phyloP scores from a whole-genome alignment of 2,113 vertebrate genomes.

The Perognathus longimembris region DNA sequence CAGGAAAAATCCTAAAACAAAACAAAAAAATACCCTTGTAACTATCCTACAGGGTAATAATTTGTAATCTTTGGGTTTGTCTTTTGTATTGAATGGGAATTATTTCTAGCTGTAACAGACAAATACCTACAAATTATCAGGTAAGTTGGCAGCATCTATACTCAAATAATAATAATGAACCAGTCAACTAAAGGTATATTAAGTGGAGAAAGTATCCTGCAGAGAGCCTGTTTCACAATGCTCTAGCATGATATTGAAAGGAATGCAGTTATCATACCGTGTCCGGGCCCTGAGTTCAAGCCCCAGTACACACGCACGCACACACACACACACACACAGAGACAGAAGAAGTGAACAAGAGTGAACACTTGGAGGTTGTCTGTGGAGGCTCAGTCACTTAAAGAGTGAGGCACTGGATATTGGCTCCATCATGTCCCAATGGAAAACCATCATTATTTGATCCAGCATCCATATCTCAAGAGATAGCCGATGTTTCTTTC shows the following conservation, averaged over 20 bases:
- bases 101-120: not conserved
- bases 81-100: constrained; percentile 1
- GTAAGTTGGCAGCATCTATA: not conserved
- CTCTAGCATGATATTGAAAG: not conserved
- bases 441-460: not conserved
- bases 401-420: not conserved
- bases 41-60: not conserved
- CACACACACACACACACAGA: too few relatives aligned
- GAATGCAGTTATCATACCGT: not conserved
- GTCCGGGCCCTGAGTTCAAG: too few relatives aligned
- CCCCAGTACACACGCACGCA: too few relatives aligned
- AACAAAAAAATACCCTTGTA: not conserved
- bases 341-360: not conserved
- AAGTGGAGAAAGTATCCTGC: not conserved
- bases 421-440: not conserved
- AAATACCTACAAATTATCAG: not conserved
- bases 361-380: not conserved
- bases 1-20: not conserved
- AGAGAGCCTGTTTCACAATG: not conserved
- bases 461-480: not conserved
- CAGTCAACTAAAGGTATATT: not conserved
- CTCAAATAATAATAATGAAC: not conserved
- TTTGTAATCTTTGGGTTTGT: not conserved
- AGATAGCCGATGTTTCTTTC: not conserved
- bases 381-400: not conserved